phyloP scores from a whole-genome alignment of 1,140 invertebrate genomes.

The Dreissena polymorpha region DNA sequence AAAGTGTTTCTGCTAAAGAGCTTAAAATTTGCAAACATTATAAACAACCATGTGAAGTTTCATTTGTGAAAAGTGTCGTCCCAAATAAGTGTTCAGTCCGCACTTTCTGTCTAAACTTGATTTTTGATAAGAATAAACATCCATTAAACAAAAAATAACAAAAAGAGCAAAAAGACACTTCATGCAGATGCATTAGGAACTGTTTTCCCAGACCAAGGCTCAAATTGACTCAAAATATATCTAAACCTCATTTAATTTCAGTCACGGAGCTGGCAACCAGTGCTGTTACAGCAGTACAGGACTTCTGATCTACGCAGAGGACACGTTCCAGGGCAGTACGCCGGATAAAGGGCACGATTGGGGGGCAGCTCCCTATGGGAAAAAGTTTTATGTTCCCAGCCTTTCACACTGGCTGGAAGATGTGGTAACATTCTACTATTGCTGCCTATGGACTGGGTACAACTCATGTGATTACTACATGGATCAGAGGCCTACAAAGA shows the following conservation, averaged over 20 bases:
- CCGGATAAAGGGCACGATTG: conserved; percentile 93
- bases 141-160: too few species aligned
- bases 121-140: too few species aligned
- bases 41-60: too few species aligned
- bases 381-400: conserved; percentile 92
- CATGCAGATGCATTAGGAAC: too few species aligned
- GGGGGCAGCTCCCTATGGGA: conserved; percentile 94
- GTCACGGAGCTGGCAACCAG: conserved; percentile 95
- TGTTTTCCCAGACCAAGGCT: too few species aligned
- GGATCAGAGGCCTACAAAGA: conserved; percentile 94
- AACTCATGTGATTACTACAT: conserved; percentile 97
- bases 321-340: conserved; percentile 96
- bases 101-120: too few species aligned
- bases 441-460: conserved; percentile 96
- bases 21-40: too few species aligned
- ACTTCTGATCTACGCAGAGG: conserved; percentile 95
- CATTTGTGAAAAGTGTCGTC: too few species aligned
- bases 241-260: background rate
- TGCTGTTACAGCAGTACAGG: conserved; percentile 97
- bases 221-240: too few species aligned
- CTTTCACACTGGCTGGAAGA: conserved; percentile 97
- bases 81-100: too few species aligned
- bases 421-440: conserved; percentile 95
- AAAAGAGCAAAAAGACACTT: too few species aligned
- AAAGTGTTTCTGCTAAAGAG: too few species aligned